A percentile compares a stretch with the other conserved stretches of the same genome.
phyloP scores from a whole-genome alignment of 2,888 invertebrate genomes.

The Phyllotreta striolata region DNA sequence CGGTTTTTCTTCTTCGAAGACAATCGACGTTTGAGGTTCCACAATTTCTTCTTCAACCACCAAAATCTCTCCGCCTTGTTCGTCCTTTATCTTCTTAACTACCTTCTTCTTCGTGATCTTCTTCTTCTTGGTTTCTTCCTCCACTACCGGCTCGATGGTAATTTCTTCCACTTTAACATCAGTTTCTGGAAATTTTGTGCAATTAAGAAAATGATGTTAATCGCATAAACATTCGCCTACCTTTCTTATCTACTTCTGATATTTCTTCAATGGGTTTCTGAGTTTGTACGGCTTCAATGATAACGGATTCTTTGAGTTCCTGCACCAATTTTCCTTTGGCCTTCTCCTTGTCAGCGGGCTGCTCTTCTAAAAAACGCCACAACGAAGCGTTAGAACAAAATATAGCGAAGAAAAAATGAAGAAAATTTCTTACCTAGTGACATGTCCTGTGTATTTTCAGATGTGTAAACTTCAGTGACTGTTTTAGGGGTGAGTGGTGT shows the following conservation, averaged over 20 bases:
- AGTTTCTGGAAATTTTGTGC: conserved; percentile 1
- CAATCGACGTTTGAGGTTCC: conserved; percentile 57
- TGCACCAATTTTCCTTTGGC: conserved; percentile 46
- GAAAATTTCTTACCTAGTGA: conserved; percentile 50
- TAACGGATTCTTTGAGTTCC: conserved; percentile 50
- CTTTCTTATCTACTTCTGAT: conserved; percentile 42
- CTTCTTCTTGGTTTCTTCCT: conserved; percentile 45
- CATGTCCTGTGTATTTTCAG: conserved; percentile 52
- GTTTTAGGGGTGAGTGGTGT: conserved; percentile 52
- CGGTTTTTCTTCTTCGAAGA: conserved; percentile 47
- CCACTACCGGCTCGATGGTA: conserved; percentile 37
- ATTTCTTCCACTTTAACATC: conserved; percentile 44
- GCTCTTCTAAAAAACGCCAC: conserved; percentile 48
- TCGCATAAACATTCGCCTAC: conserved; percentile 32
- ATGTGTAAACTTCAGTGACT: conserved; percentile 53
- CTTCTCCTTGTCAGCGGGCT: conserved; percentile 38
- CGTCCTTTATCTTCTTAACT: conserved; percentile 53
- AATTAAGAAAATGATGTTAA: not conserved
- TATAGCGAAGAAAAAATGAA: conserved; percentile 10
- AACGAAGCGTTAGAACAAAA: not conserved
- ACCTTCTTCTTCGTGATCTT: conserved; percentile 52
- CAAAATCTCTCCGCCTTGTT: conserved; percentile 61
- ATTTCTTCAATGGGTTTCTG: conserved; percentile 50
- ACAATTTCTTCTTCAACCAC: conserved; percentile 61
- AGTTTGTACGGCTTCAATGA: conserved; percentile 50